Evolutionary conservation across 1,140 invertebrate genomes (phyloP), one percentile per base, ranked within the genome.

Genomic region (Drosophila santomea): DNA sequence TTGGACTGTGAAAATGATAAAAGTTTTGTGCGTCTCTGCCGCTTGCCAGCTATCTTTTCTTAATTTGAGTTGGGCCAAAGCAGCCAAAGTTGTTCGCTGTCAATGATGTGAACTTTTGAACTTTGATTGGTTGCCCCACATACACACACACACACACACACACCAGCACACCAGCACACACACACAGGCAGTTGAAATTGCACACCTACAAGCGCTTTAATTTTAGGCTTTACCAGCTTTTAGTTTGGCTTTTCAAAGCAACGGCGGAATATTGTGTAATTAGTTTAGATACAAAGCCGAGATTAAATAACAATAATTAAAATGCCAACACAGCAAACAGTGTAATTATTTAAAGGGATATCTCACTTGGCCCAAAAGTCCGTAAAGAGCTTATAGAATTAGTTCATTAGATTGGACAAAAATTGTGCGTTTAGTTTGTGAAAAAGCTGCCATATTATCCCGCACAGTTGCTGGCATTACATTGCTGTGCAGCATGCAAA

Each of bases 91-190:
- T 68, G 63, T 59, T 69, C 61, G 52, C 60, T 84, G 82, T 88
- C 79, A 88, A 82, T 86, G 83, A 82, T 79, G 79, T 64, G 69
- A 88, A 86, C 83, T 86, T 86, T 88, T 78, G 69, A 86, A 88
- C 83, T 88, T 88, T 86, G 83, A 88, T 88, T 86, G 83, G 83
- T 76, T 59, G 35, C 74, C 56, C 38, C 38, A 58, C 50, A 51
- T 28, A 72, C 25, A 63, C 58, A 44, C 38, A 58, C 2, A 72
- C 25, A 63, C 58, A 44, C 38, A 58, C 2, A 58, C 36, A 36
- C 12, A 32, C 23, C 17, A 17, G 17, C 17, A 17, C n/a, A n/a
- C n/a, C n/a, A 17, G 1, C 39, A 35, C 11, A 39, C 12, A 39
- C 38, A 14, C 12, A 14, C 4, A 39, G 38, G 12, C 38, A 12